These are phyloP conservation scores for Philhelius pedissequus DNA, from an alignment of 2,888 invertebrate species.

Conservation along the genomic window DNA sequence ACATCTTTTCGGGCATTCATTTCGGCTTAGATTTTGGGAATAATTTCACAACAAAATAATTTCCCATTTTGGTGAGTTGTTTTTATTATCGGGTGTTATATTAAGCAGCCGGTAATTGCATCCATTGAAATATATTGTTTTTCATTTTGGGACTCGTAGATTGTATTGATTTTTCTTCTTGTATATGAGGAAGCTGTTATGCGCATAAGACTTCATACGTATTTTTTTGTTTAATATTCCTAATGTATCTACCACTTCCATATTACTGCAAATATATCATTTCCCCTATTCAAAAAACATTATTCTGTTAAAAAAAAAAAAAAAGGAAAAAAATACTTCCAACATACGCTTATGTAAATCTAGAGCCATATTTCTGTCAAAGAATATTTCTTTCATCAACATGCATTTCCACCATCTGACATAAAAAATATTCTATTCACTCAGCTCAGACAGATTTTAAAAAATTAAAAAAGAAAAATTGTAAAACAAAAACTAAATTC, in stretches of 20 bases:
- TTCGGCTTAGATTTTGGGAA: too few species aligned
- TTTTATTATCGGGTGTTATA: too few species aligned
- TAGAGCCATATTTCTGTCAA: conserved; percentile 31
- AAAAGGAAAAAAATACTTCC: background rate
- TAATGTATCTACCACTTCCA: background rate
- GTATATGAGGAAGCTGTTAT: too few species aligned
- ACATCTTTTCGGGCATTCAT: too few species aligned
- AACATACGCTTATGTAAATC: conserved; percentile 37
- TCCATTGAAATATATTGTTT: too few species aligned
- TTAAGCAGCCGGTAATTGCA: too few species aligned
- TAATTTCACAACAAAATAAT: too few species aligned
- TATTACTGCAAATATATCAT: background rate
- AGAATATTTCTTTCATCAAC: conserved; percentile 25
- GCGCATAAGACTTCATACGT: background rate
- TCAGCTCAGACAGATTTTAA: background rate
- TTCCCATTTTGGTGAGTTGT: too few species aligned
- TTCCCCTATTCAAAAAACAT: background rate
- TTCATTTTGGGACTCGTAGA: too few species aligned
- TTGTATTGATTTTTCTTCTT: background rate
- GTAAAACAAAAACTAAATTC: background rate
- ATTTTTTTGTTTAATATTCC: background rate
- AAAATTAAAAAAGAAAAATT: background rate
- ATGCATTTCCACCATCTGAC: background rate
- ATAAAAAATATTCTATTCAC: conserved; percentile 11
- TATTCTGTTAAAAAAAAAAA: background rate